Percentiles rank a stretch among this genome's conserved stretches.
These are phyloP conservation scores for Dromas ardeola DNA, from an alignment of 2,113 vertebrate genomes.

Conservation along the genomic window DNA sequence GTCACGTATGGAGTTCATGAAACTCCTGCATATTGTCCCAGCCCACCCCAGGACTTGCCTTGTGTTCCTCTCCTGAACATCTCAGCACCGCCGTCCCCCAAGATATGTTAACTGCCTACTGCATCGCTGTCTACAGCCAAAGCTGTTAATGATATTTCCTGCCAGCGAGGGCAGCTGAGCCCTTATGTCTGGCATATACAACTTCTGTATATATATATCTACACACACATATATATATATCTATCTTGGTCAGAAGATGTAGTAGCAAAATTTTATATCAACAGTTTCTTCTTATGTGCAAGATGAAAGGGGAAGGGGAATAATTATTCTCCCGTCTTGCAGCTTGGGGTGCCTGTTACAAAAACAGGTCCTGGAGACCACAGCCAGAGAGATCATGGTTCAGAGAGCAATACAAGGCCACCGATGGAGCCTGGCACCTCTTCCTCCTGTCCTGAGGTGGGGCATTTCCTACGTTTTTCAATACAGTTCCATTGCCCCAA, in stretches of 20 bases:
- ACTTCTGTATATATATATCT: neutral
- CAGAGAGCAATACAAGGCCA: neutral
- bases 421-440: neutral
- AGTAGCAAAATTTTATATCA: constrained; percentile 8
- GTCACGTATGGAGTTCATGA: accelerated
- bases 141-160: neutral
- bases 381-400: neutral
- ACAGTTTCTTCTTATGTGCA: constrained; percentile 11
- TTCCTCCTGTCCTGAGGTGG: neutral
- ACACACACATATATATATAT: neutral
- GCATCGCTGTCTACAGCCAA: neutral
- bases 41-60: neutral
- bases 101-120: neutral
- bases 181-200: neutral
- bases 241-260: neutral
- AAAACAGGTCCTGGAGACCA: neutral
- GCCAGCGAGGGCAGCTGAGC: neutral
- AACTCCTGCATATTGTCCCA: neutral
- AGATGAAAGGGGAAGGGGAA: neutral
- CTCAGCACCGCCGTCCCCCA: neutral
- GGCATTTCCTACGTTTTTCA: neutral
- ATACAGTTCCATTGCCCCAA: neutral
- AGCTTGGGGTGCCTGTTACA: neutral
- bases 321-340: neutral
- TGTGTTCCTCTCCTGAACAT: neutral